Evolutionary conservation across 92 coral and sea anemone genomes (phyloP), one percentile per base, ranked within the genome.

Genomic region (Parazoanthus atlanticus): DNA sequence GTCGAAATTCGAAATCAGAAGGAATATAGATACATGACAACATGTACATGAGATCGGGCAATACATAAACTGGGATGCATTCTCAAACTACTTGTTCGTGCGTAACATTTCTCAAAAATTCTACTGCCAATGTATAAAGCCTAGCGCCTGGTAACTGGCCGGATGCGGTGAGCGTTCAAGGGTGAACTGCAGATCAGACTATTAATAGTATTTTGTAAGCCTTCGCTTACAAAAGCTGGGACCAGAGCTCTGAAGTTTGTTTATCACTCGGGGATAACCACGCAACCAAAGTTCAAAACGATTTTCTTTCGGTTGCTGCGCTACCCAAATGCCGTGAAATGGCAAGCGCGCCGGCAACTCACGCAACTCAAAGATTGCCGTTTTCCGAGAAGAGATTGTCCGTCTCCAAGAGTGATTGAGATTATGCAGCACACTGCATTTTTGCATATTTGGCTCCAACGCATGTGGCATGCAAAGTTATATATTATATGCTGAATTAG

Each of bases 241-340:
- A 72, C 23, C 41, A 12, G 66, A 61, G 29, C 40, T 66, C 56
- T 25, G 74, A 46, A 30, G 87, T 41, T 84, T 84, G 64, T 70
- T 84, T 40, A 66, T 61, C 25, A 43, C 32, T 36, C 52, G 30
- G 77, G 75, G 64, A 83, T 66, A 67, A 67, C 86, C 74, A 65
- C 76, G 86, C 86, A 82, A 82, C 85, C 12, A 66, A 82, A 25
- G 11, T 40, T 19, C 6, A 34, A 38, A 82, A 31, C 38, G 29
- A 38, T 16, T 43, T 43, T 12, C 29, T 26, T 23, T 26, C n/a
- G 36, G 33, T 78, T 78, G 82, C 3, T 31, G 66, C 38, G 82
- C 3, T 31, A 36, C 38, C 25, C 25, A 25, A 78, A 23, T 25
- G 25, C n/a, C 71, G 34, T 28, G 46, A 80, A 80, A 80, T 67